Evolutionary conservation across 2,888 invertebrate species (phyloP).

Genomic region (Agonopterix arenella): DNA sequence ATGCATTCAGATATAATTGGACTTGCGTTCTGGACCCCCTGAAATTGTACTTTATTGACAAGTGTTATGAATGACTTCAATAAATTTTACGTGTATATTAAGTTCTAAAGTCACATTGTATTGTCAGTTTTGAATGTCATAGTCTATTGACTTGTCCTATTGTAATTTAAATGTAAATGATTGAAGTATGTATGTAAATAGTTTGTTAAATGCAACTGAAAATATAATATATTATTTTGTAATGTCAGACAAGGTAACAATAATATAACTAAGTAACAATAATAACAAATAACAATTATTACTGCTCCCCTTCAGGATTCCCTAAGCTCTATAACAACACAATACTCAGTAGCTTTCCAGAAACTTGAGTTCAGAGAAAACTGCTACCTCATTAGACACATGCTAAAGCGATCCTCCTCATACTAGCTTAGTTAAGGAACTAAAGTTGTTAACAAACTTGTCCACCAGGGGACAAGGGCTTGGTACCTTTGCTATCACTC

Average conservation of each 20-base stretch:
- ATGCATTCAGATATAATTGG: too few species aligned
- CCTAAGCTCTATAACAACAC: conserved; percentile 35
- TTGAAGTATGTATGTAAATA: conserved; percentile 1
- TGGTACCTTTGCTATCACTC: conserved; percentile 69
- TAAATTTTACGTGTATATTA: too few species aligned
- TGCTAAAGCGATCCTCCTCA: conserved; percentile 32
- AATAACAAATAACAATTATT: background rate
- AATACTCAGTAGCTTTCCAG: conserved; percentile 47
- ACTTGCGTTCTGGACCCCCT: too few species aligned
- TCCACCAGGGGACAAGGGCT: conserved; percentile 52
- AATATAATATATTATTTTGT: conserved; percentile 1
- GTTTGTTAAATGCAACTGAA: background rate
- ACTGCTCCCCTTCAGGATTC: conserved; percentile 37
- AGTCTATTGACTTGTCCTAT: background rate
- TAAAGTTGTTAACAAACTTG: conserved; percentile 32
- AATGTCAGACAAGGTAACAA: too few species aligned
- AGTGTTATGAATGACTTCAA: too few species aligned
- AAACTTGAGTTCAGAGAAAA: conserved; percentile 57
- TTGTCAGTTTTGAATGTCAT: too few species aligned
- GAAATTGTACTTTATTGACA: too few species aligned
- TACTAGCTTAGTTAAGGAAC: conserved; percentile 25
- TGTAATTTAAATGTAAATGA: conserved; percentile 2
- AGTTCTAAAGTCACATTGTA: too few species aligned
- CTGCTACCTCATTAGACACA: conserved; percentile 31
- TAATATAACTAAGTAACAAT: too few species aligned